Conservation (phyloP, 2,797 vertebrate genomes). For the Silurus aristotelis region DNA sequence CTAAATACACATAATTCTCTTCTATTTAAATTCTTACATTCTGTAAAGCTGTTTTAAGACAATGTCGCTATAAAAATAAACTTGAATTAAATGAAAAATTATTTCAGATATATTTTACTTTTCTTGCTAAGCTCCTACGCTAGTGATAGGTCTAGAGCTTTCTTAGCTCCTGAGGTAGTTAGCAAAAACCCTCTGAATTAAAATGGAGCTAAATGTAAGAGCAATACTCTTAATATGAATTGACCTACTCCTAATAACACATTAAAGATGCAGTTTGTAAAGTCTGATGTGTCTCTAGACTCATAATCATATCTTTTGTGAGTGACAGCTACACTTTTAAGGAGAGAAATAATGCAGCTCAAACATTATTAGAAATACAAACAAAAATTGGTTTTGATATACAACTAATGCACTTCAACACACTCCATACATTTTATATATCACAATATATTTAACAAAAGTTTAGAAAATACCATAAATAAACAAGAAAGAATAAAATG, state of each 20-base stretch:
- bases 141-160: not conserved
- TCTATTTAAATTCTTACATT: no score
- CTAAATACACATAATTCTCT: no score
- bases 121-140: not conserved
- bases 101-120: no score
- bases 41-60: no score
- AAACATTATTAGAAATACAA: not conserved
- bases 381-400: not conserved
- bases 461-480: no score
- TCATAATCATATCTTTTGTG: not conserved
- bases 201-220: not conserved
- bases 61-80: no score
- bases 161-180: no score
- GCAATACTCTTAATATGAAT: not conserved
- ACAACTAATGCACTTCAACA: not conserved
- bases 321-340: not conserved
- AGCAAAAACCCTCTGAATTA: not conserved
- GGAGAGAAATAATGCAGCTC: not conserved
- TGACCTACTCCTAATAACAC: not conserved
- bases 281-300: not conserved
- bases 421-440: no score
- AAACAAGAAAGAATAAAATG: no score
- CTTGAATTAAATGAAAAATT: no score
- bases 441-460: no score
- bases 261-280: conserved; percentile 18